Base-by-base conservation (phyloP, 2,888 invertebrate genomes). In the Lasioglossum lativentre region DNA sequence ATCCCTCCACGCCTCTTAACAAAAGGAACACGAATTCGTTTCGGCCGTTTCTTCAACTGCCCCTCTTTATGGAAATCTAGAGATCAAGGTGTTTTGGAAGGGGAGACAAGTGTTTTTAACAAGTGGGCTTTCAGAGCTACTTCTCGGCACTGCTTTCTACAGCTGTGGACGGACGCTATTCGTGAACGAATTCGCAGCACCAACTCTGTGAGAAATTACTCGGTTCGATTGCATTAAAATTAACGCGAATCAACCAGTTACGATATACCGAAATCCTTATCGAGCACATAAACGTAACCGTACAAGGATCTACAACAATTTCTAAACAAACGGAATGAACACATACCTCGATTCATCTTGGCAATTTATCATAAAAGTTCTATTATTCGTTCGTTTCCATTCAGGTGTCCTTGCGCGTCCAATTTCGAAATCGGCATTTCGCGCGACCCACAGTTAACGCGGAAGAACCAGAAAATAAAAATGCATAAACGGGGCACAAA, bases 11-110 rank as follows among this genome's bases (percentile, higher is more conserved):
- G 52, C 73, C 38, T 40, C 74, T 74, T n/a, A 40, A 74, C 38
- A 27, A n/a, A 74, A 74, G 38, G n/a, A 34, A 52, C n/a, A 38
- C 38, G 38, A 38, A 74, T 38, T 74, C 52, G 52, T 74, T 52
- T 38, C 52, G 38, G 38, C 34, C 23, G 68, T 68, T 38, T 68
- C 34, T 34, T 68, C 38, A 23, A 68, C 38, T 34, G 68, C 38
- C 34, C 34, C 68, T 68, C 38, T 23, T 68, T 68, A 34, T 68
- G 68, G 68, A 38, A 68, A 68, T 38, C 23, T 1, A 2, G 68
- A 10, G 68, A 68, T 68, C 68, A 68, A 34, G 27, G 40, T 34
- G 19, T 66, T 34, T 30, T 66, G 16, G 30, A 0, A 6, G 34
- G 6, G 63, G 19, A 16, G 30, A 34, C 63, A 34, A 66, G 63